Evolutionary conservation across 2,113 vertebrate species (phyloP).

Genomic region (Odontesthes bonariensis): DNA sequence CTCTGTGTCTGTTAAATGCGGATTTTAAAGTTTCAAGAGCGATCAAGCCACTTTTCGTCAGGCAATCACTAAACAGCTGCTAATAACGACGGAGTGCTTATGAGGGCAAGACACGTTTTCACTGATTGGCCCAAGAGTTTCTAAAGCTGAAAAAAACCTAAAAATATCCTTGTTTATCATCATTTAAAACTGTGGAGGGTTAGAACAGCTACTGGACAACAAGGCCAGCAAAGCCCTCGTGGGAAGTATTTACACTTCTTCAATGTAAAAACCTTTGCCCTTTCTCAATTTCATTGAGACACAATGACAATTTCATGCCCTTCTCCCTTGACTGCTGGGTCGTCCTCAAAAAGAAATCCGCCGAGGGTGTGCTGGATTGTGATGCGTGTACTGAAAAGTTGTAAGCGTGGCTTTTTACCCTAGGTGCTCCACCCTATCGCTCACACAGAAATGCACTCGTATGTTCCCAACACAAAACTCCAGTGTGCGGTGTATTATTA

Average conservation of each 20-base stretch:
- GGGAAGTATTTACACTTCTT: constrained; percentile 45
- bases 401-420: constrained; percentile 46
- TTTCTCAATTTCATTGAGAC: too few species aligned
- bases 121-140: neutral
- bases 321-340: constrained; percentile 64
- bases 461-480: constrained; percentile 35
- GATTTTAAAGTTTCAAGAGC: constrained; percentile 8
- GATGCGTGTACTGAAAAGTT: constrained; percentile 55
- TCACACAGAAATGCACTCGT: constrained; percentile 51
- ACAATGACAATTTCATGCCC: constrained; percentile 67
- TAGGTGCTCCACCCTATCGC: constrained; percentile 21
- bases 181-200: constrained; percentile 1
- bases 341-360: constrained; percentile 56
- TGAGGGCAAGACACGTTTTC: constrained; percentile 23
- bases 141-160: constrained; percentile 8
- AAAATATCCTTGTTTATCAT: constrained; percentile 21
- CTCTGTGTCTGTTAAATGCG: constrained; percentile 15
- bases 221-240: constrained; percentile 17
- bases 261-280: constrained; percentile 48
- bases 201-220: constrained; percentile 21
- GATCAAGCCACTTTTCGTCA: constrained; percentile 27
- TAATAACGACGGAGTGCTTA: constrained; percentile 34
- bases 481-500: constrained; percentile 70
- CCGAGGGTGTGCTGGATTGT: constrained; percentile 43
- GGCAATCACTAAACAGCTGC: constrained; percentile 25